Base-by-base conservation (phyloP, 2,888 invertebrate genomes). In the Rhorus exstirpatorius region DNA sequence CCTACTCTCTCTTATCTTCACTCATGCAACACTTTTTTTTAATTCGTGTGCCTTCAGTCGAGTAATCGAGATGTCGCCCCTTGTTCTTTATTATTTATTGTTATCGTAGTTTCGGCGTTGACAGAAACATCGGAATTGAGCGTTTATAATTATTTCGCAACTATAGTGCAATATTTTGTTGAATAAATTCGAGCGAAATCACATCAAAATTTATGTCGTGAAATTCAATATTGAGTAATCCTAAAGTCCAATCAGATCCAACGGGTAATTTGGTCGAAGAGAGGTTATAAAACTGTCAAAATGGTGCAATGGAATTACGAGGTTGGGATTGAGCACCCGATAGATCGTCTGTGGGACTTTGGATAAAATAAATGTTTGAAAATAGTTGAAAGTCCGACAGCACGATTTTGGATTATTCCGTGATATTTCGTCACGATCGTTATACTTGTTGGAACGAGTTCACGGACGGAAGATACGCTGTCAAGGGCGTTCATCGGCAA, bases 281-380 rank as follows among this genome's bases (percentile, higher is more conserved):
- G 58, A 65, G 65, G 63, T 76, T 44, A 31, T 31, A 75, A 58
- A 75, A 58, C 65, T 67, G 76, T 17, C 71, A 58, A 58, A 8
- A 81, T 76, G 81, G 12, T 49, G 65, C n/a, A 58, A 26, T 35
- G 49, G 41, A 67, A 71, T 51, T 41, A 76, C 14, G 41, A 65
- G n/a, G 35, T 49, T 71, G 58, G 81, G 70, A 71, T 76, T 65
- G 24, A 58, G 49, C 35, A 44, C 71, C 81, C 80, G 70, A 76
- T 71, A 17, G 21, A 81, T 58, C 61, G 74, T 21, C 24, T 31
- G 74, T 67, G 75, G 63, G 49, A 68, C 63, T 75, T 70, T 46
- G 63, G 75, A 63, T 80, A 70, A 67, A n/a, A 19, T 10, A 14
- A 19, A 58, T 55, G 31, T 49, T n/a, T 19, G 26, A 21, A 26